Evolutionary conservation across 2,888 invertebrate genomes (phyloP).

Genomic region (Yponomeuta plumbellus): DNA sequence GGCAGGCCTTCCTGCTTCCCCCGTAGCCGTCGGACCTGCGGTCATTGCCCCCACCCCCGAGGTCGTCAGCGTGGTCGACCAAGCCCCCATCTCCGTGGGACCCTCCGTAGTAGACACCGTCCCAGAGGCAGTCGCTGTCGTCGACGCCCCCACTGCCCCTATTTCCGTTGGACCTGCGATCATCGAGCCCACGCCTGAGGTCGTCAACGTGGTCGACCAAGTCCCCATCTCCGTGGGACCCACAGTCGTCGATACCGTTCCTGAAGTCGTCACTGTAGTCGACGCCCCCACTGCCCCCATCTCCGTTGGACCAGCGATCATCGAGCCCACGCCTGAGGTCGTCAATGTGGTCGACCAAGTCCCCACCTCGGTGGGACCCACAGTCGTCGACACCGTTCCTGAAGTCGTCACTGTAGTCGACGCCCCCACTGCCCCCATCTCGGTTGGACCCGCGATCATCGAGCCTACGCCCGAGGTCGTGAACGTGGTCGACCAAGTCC

Average conservation of each 20-base stretch:
- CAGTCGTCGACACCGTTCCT: slow-evolving; percentile 32
- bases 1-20: slow-evolving; percentile 27
- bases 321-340: slow-evolving; percentile 5
- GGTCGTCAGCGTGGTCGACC: slow-evolving; percentile 22
- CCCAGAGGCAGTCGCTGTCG: slow-evolving; percentile 22
- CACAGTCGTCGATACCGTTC: slow-evolving; percentile 31
- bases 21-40: slow-evolving; percentile 16
- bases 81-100: slow-evolving; percentile 28
- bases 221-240: slow-evolving; percentile 21
- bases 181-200: slow-evolving; percentile 18
- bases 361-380: slow-evolving; percentile 20
- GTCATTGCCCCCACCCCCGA: slow-evolving; percentile 21
- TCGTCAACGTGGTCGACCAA: slow-evolving; percentile 22
- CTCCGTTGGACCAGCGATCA: slow-evolving; percentile 18
- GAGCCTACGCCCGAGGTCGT: slow-evolving; percentile 10
- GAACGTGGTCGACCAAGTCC: slow-evolving; percentile 21
- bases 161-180: slow-evolving; percentile 20
- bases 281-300: slow-evolving; percentile 19
- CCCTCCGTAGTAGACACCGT: slow-evolving; percentile 28
- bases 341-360: slow-evolving; percentile 20
- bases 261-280: slow-evolving; percentile 27
- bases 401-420: slow-evolving; percentile 27
- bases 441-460: slow-evolving; percentile 18
- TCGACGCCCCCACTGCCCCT: slow-evolving; percentile 21
- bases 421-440: slow-evolving; percentile 19